Evolutionary conservation across 2,888 invertebrate genomes (phyloP), one percentile per base, ranked within the genome.

Genomic region (Frankliniella intonsa): DNA sequence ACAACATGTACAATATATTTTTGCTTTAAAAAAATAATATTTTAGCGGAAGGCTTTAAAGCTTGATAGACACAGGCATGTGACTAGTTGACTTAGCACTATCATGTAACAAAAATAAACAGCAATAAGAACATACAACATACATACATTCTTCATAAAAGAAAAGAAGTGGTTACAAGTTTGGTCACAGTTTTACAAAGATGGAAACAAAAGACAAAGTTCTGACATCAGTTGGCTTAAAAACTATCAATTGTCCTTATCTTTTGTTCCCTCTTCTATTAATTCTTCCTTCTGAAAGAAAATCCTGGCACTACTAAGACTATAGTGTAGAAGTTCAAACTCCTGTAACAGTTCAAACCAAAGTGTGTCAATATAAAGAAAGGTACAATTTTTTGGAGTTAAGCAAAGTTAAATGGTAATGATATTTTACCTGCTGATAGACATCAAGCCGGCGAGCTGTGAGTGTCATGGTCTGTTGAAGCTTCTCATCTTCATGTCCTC

Each of bases 301-400:
- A 98, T 96, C 87, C 96, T 92, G 10, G 98, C 97, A 88, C 98
- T 98, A 85, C 95, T 96, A 82, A 98, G 90, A 86, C 95, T 97
- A 87, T 95, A 98, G 88, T 95, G 95, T 3, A 99, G 89, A 84
- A 98, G 89, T 87, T 95, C 94, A 88, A 95, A 98, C 89, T 99
- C 98, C 90, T 94, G 90, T 87, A 91, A 90, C 85, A 90, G 85
- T 81, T 38, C 38, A 87, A 84, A 84, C 83, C 55, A n/a, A 17
- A 76, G 12, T 27, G 81, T 81, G 25, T 25, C 19, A 17, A n/a
- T 3, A 14, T 22, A 51, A 2, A 62, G 51, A 19, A 3, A 62
- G n/a, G 27, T 65, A n/a, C 27, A 19, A 62, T 81, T 19, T 25
- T 19, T 10, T 79, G 81, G 55, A 81, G 81, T 82, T 51, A 83